Percentiles rank a stretch among this genome's conserved stretches.
These are phyloP conservation scores for Boulengeromyrus knoepffleri DNA, from an alignment of 2,113 vertebrate species.

Conservation along the genomic window DNA sequence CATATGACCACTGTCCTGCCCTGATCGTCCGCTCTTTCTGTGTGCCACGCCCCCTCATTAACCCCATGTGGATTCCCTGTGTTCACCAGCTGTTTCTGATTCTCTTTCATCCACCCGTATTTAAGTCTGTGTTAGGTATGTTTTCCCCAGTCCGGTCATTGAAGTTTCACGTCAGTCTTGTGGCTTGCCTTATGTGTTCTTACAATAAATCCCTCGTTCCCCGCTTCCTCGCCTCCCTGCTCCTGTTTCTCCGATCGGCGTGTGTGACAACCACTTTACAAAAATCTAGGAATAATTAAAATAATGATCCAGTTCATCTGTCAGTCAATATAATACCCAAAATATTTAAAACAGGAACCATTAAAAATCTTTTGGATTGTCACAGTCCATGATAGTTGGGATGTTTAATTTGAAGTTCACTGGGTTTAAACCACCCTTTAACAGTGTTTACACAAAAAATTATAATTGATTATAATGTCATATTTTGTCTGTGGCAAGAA, in stretches of 20 bases:
- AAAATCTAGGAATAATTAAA: not conserved
- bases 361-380: not conserved
- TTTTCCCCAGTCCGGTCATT: no score
- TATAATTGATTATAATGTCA: not conserved
- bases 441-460: not conserved
- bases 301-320: not conserved
- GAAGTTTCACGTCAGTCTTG: no score
- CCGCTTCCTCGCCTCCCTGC: no score
- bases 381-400: not conserved
- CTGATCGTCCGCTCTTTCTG: no score
- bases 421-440: not conserved
- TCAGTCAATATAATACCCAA: not conserved
- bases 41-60: no score
- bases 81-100: no score
- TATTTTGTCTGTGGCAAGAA: not conserved
- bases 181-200: no score
- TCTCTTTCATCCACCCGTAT: no score
- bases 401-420: not conserved
- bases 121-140: no score
- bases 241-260: no score
- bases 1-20: not conserved
- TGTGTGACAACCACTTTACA: not conserved
- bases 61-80: no score
- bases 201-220: no score
- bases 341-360: not conserved